Percentiles rank a stretch among this genome's conserved stretches.
Conservation (phyloP, 1,140 invertebrate species). For the Caenorhabditis brenneri region DNA sequence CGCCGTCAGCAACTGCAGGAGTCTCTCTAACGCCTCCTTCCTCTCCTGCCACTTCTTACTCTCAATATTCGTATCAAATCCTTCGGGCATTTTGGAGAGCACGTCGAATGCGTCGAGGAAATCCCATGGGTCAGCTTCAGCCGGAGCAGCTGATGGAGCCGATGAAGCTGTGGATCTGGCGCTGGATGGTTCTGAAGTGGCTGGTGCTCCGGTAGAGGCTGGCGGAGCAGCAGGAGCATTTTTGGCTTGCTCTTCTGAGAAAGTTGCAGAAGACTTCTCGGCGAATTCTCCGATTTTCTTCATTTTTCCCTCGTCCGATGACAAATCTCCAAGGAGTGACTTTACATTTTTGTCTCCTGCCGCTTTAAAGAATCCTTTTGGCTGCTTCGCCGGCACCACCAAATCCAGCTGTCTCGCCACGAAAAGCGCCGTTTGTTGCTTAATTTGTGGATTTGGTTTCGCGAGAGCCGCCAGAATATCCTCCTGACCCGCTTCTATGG, state of each 20-base stretch:
- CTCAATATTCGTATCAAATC: constrained; percentile 83
- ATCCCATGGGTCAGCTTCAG: constrained; percentile 81
- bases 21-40: constrained; percentile 81
- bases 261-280: not conserved
- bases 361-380: constrained; percentile 88
- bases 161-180: not conserved
- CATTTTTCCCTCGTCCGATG: constrained; percentile 84
- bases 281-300: constrained; percentile 76
- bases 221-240: not conserved
- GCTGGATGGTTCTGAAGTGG: not conserved
- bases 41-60: constrained; percentile 97
- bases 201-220: not conserved
- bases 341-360: constrained; percentile 87
- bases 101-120: constrained; percentile 89
- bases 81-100: constrained; percentile 87
- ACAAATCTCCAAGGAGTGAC: constrained; percentile 83
- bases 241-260: constrained; percentile 2
- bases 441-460: constrained; percentile 93
- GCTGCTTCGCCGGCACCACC: constrained; percentile 73
- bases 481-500: constrained; percentile 75
- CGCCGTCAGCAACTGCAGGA: constrained; percentile 79
- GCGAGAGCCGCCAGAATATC: constrained; percentile 81
- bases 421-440: constrained; percentile 88
- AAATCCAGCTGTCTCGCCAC: constrained; percentile 79
- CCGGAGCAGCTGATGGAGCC: not conserved